Evolutionary conservation across 2,113 vertebrate genomes (phyloP).

Genomic region (Chaenogobius annularis): DNA sequence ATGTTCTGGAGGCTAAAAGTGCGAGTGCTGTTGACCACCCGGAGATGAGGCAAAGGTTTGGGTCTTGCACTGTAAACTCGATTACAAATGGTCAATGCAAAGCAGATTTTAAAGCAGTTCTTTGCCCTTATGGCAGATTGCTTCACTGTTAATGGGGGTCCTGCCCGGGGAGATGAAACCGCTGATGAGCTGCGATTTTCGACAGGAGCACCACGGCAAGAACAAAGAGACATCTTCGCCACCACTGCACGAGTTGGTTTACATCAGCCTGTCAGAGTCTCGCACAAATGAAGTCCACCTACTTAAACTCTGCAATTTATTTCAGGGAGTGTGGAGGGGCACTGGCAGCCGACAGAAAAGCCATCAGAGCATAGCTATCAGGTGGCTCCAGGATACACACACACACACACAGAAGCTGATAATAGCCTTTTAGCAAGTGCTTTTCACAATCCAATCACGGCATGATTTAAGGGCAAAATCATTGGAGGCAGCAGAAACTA

Average conservation of each 20-base stretch:
- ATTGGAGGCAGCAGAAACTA: constrained; percentile 32
- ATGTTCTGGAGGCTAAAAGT: not conserved
- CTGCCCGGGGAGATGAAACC: constrained; percentile 35
- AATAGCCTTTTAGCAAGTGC: constrained; percentile 44
- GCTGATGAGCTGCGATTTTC: constrained; percentile 47
- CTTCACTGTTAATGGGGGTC: constrained; percentile 44
- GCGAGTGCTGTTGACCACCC: not conserved
- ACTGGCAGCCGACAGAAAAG: constrained; percentile 32
- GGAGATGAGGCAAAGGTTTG: constrained; percentile 7
- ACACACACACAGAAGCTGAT: constrained; percentile 34
- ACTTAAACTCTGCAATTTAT: constrained; percentile 44
- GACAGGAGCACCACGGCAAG: constrained; percentile 25
- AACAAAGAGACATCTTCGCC: constrained; percentile 42
- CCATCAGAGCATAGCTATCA: constrained; percentile 49
- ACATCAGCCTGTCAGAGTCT: constrained; percentile 19
- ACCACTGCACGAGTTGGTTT: constrained; percentile 12
- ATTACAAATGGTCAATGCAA: constrained; percentile 6
- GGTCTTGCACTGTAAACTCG: constrained; percentile 6
- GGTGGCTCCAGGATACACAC: constrained; percentile 47
- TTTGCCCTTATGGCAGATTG: constrained; percentile 18
- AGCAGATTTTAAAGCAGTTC: not conserved
- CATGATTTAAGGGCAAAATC: constrained; percentile 50
- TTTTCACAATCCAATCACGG: constrained; percentile 47
- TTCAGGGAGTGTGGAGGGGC: constrained; percentile 28
- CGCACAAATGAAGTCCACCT: constrained; percentile 39